phyloP scores from a whole-genome alignment of 2,797 vertebrate genomes.

The Crocodylus rhombifer region DNA sequence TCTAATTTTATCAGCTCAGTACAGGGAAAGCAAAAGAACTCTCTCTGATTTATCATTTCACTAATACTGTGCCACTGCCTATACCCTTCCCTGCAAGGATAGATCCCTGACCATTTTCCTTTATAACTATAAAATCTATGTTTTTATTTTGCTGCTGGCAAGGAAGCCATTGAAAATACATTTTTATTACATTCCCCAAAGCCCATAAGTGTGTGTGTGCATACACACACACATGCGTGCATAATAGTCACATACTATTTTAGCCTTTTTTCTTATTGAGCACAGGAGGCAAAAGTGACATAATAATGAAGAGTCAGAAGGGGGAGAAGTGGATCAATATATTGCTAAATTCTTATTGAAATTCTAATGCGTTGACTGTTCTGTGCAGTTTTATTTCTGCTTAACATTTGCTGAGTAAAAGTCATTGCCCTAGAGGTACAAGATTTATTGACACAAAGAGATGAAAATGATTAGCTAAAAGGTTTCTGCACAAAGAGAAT shows the following conservation, averaged over 20 bases:
- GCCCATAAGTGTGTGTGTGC: not conserved
- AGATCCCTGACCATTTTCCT: slow-evolving; percentile 12
- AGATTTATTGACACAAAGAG: slow-evolving; percentile 79
- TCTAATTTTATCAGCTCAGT: not conserved
- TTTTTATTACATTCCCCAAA: not conserved
- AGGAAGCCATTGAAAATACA: slow-evolving; percentile 46
- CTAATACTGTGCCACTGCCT: not conserved
- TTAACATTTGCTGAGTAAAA: slow-evolving; percentile 83
- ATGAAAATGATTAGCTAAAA: slow-evolving; percentile 76
- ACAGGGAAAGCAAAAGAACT: not conserved
- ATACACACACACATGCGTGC: not conserved
- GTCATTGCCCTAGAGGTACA: slow-evolving; percentile 80
- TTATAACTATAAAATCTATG: not conserved
- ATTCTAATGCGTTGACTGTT: slow-evolving; percentile 54
- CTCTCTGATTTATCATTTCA: not conserved
- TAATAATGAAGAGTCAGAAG: slow-evolving; percentile 69
- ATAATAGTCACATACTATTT: slow-evolving; percentile 16
- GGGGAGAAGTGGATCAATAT: slow-evolving; percentile 59
- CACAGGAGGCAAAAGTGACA: slow-evolving; percentile 49
- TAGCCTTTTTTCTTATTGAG: slow-evolving; percentile 52
- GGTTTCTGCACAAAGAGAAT: slow-evolving; percentile 73
- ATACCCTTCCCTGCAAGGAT: not conserved
- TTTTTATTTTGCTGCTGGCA: slow-evolving; percentile 13
- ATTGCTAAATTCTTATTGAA: slow-evolving; percentile 59
- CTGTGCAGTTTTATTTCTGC: slow-evolving; percentile 69